phyloP scores from a whole-genome alignment of 2,797 vertebrate species.

The Oryzias sinensis region DNA sequence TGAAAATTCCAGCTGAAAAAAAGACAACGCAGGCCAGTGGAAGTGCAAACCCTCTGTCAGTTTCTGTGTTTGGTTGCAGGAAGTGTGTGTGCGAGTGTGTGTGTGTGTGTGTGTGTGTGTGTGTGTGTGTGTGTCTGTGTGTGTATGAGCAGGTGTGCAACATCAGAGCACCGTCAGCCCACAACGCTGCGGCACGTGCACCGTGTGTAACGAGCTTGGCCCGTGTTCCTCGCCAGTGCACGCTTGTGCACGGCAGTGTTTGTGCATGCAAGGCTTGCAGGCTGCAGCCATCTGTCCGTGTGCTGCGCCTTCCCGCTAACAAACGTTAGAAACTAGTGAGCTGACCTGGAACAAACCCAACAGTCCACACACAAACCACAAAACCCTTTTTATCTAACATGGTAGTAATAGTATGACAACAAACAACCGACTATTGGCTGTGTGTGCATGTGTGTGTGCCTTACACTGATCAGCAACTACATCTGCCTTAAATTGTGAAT shows the following conservation, averaged over 20 bases:
- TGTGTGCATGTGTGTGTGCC: too few species aligned
- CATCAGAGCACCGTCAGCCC: constrained; percentile 13
- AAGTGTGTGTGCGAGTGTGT: constrained; percentile 14
- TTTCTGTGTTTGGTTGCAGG: constrained; percentile 14
- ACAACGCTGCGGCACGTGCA: constrained; percentile 15
- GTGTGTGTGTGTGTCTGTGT: constrained; percentile 10
- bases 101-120: too few species aligned
- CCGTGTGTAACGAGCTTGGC: not conserved
- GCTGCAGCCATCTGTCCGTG: constrained; percentile 56
- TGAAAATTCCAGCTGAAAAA: not conserved
- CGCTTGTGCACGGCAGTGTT: not conserved
- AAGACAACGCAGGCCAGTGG: not conserved
- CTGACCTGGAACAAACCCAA: constrained; percentile 50
- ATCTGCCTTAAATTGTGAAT: too few species aligned
- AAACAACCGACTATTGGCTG: not conserved
- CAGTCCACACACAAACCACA: constrained; percentile 2
- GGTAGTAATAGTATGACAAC: not conserved
- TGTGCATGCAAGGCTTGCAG: constrained; percentile 34
- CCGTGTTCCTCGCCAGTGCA: constrained; percentile 9
- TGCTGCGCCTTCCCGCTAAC: constrained; percentile 27
- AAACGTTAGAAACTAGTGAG: constrained; percentile 34
- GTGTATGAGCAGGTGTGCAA: constrained; percentile 29
- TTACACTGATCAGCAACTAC: too few species aligned
- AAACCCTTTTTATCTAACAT: not conserved
- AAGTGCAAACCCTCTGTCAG: not conserved